Conservation (phyloP, 2,797 vertebrate genomes). For the Tangara arthus region DNA sequence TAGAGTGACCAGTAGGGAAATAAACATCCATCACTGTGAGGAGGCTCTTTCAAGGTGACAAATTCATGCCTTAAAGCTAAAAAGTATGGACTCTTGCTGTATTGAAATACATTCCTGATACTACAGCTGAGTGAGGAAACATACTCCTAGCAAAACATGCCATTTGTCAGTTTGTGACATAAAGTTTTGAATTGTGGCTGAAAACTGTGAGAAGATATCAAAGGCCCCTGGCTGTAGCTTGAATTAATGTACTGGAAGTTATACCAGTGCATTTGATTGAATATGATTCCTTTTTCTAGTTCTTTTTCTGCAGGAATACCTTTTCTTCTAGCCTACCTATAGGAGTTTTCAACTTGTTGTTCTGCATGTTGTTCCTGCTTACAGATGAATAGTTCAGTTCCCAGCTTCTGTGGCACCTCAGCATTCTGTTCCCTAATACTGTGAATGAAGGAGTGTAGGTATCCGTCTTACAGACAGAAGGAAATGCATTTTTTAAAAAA, state of each 20-base stretch:
- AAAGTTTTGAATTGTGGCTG: not conserved
- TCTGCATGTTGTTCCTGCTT: not conserved
- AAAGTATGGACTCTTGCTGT: not conserved
- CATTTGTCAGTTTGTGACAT: not conserved
- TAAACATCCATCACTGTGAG: not conserved
- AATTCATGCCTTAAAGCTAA: not conserved
- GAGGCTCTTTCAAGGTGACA: not conserved
- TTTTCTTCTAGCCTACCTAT: not conserved
- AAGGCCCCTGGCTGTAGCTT: not conserved
- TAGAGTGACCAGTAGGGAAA: not conserved
- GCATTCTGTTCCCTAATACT: not conserved
- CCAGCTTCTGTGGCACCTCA: not conserved
- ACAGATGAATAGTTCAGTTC: not conserved
- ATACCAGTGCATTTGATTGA: not conserved
- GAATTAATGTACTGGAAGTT: not conserved
- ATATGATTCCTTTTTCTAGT: not conserved
- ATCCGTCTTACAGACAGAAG: not conserved
- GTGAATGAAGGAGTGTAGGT: not conserved
- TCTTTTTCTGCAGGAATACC: not conserved
- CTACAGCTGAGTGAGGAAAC: not conserved
- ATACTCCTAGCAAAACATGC: not conserved
- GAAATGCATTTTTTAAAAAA: not conserved
- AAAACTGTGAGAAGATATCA: not conserved
- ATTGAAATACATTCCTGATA: not conserved
- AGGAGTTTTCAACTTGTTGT: not conserved